phyloP scores from a whole-genome alignment of 2,888 invertebrate genomes.

The Drosophila infuscata region DNA sequence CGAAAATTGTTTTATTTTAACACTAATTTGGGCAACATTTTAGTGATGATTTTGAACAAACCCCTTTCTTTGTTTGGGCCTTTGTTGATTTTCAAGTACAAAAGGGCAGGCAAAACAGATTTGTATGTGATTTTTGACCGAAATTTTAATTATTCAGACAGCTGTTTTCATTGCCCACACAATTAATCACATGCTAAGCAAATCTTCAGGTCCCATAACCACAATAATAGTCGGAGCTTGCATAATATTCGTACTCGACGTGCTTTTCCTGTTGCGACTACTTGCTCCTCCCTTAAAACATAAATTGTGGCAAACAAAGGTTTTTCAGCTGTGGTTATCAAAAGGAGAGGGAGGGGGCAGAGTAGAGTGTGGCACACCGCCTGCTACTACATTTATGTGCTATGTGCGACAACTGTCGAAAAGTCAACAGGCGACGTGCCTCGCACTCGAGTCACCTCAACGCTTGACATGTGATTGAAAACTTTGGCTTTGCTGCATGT shows the following conservation, averaged over 20 bases:
- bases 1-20: slow-evolving; percentile 73
- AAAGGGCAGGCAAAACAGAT: slow-evolving; percentile 52
- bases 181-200: slow-evolving; percentile 68
- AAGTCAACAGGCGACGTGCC: slow-evolving; percentile 62
- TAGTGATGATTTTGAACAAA: slow-evolving; percentile 68
- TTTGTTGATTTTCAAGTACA: slow-evolving; percentile 49
- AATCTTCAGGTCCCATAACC: slow-evolving; percentile 35
- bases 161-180: slow-evolving; percentile 57
- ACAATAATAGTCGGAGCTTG: slow-evolving; percentile 20
- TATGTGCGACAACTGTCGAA: slow-evolving; percentile 78
- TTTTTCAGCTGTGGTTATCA: slow-evolving; percentile 62
- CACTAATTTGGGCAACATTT: slow-evolving; percentile 66
- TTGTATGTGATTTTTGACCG: slow-evolving; percentile 64
- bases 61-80: slow-evolving; percentile 27
- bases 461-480: slow-evolving; percentile 81
- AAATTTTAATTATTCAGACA: slow-evolving; percentile 75
- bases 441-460: slow-evolving; percentile 67
- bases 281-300: slow-evolving; percentile 26
- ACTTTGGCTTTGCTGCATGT: slow-evolving; percentile 79
- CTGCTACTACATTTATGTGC: slow-evolving; percentile 74
- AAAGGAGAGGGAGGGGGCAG: background rate
- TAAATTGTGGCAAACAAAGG: slow-evolving; percentile 70
- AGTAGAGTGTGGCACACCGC: background rate
- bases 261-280: slow-evolving; percentile 21
- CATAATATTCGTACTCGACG: slow-evolving; percentile 39